phyloP scores from a whole-genome alignment of 1,140 invertebrate genomes.

The Drusus annulatus region DNA sequence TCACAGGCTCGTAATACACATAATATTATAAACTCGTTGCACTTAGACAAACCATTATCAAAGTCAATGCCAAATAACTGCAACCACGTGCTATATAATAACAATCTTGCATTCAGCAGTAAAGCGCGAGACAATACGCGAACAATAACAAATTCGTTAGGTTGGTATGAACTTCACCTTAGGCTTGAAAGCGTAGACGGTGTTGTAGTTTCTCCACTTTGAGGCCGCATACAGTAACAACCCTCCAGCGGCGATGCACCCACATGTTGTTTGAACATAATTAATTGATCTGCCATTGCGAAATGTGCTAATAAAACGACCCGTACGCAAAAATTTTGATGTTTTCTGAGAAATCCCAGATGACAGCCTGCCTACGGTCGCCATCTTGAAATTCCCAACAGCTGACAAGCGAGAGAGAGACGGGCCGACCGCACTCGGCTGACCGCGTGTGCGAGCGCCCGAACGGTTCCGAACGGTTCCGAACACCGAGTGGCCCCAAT shows the following conservation, averaged over 20 bases:
- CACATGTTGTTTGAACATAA: conserved; percentile 34
- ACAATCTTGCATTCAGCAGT: background rate
- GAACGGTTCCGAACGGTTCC: conserved; percentile 12
- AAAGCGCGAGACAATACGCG: background rate
- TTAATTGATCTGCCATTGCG: conserved; percentile 39
- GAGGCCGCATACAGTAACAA: conserved; percentile 36
- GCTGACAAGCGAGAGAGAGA: conserved; percentile 46
- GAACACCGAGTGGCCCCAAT: background rate
- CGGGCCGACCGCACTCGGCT: background rate
- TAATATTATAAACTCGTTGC: conserved; percentile 7
- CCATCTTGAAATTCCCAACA: conserved; percentile 55
- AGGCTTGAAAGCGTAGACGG: conserved; percentile 44
- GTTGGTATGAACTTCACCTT: conserved; percentile 46
- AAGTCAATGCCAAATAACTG: conserved; percentile 24
- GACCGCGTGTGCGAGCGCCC: background rate
- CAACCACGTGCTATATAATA: conserved; percentile 35
- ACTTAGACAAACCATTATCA: conserved; percentile 28
- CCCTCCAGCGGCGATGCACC: conserved; percentile 40
- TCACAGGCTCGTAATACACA: background rate
- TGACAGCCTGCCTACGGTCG: conserved; percentile 53
- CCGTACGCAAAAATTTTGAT: conserved; percentile 43
- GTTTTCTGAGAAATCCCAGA: conserved; percentile 54
- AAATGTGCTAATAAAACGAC: conserved; percentile 31
- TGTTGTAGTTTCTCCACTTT: conserved; percentile 50
- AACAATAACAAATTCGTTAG: conserved; percentile 15